Conservation (phyloP, 2,888 invertebrate species). For the Sphinx pinastri region DNA sequence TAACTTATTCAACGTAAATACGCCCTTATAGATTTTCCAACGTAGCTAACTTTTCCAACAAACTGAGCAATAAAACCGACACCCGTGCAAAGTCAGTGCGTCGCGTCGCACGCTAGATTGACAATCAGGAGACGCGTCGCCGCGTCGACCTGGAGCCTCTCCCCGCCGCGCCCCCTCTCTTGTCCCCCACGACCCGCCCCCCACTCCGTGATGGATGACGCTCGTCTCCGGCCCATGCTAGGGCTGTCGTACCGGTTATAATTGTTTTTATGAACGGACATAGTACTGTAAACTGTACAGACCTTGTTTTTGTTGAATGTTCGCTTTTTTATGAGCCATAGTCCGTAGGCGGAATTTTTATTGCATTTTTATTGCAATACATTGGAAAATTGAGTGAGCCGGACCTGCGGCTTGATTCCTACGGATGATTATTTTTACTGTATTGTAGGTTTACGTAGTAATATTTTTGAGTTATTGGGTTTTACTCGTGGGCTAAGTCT, state of each 20-base stretch:
- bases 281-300: not conserved
- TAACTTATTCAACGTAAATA: conserved; percentile 19
- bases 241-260: conserved; percentile 3
- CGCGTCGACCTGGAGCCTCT: conserved; percentile 35
- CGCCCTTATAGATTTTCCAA: conserved; percentile 39
- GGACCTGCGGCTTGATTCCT: not conserved
- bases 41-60: conserved; percentile 42
- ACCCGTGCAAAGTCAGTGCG: conserved; percentile 41
- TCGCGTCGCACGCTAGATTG: conserved; percentile 57
- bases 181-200: conserved; percentile 46
- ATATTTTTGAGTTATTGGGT: too few relatives aligned
- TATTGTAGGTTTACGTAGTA: too few relatives aligned
- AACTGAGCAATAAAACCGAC: conserved; percentile 52
- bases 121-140: conserved; percentile 61
- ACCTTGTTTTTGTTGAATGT: not conserved
- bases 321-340: not conserved
- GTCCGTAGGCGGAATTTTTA: not conserved
- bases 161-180: not conserved
- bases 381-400: not conserved
- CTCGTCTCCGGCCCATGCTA: conserved; percentile 27
- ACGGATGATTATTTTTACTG: not conserved
- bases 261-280: conserved; percentile 22
- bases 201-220: conserved; percentile 54
- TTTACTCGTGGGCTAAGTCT: too few relatives aligned
- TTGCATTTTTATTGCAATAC: too few relatives aligned